phyloP scores from a whole-genome alignment of 1,140 invertebrate genomes.

The Oreohelix idahoensis region DNA sequence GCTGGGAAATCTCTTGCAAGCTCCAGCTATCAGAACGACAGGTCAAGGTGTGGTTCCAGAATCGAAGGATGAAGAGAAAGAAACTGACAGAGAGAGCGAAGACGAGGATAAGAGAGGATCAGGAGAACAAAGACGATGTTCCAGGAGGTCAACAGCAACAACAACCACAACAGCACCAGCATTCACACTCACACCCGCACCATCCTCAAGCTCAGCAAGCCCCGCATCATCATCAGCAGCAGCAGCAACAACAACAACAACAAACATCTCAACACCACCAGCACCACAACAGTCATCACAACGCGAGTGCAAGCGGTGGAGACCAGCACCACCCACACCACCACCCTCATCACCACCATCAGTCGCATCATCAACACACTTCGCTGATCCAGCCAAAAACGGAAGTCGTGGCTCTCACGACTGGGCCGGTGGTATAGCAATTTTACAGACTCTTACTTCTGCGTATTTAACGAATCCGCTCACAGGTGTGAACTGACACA shows the following conservation, averaged over 20 bases:
- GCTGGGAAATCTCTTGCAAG: slow-evolving; percentile 92
- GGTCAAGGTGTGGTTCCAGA: slow-evolving; percentile 87
- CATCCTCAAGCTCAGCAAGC: slow-evolving; percentile 21
- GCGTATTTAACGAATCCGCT: slow-evolving; percentile 24
- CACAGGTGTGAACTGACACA: too few relatives aligned
- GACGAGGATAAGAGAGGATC: slow-evolving; percentile 50
- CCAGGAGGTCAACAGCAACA: not conserved
- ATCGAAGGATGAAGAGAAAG: slow-evolving; percentile 98
- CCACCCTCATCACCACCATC: slow-evolving; percentile 26
- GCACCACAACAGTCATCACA: slow-evolving; percentile 27
- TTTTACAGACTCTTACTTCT: slow-evolving; percentile 1
- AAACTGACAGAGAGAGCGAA: slow-evolving; percentile 75
- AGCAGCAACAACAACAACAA: slow-evolving; percentile 34
- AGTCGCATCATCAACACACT: slow-evolving; percentile 18
- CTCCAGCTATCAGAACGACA: slow-evolving; percentile 91
- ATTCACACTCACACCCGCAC: slow-evolving; percentile 9
- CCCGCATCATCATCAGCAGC: slow-evolving; percentile 30
- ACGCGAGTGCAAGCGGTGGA: not conserved
- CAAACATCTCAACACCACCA: slow-evolving; percentile 30
- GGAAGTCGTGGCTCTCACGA: slow-evolving; percentile 9
- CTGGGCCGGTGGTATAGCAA: not conserved
- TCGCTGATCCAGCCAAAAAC: slow-evolving; percentile 25
- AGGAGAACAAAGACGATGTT: slow-evolving; percentile 52
- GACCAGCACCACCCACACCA: slow-evolving; percentile 27
- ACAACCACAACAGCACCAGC: slow-evolving; percentile 19